Base-by-base conservation (phyloP, 2,113 vertebrate species). In the Tragelaphus strepsiceros region DNA sequence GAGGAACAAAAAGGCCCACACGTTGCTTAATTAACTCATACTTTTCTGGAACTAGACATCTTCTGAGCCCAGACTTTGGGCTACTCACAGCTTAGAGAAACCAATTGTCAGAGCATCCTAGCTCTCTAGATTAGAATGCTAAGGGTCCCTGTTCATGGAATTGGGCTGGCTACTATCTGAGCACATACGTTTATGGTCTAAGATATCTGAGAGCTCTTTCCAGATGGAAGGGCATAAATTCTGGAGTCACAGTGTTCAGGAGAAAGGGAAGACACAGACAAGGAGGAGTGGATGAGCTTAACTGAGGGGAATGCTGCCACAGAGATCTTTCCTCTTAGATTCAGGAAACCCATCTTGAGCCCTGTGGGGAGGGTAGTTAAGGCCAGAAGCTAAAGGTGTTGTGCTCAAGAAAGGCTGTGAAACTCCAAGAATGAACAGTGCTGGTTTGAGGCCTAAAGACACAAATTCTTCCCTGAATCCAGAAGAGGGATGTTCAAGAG, bases 1-100 rank as follows among this genome's bases (percentile, higher is more conserved):
- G 30, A 96, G 32, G 22, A 94, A 94, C 35, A 95, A 91, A 96
- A 61, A 17, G 6, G 54, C 19, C 9, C 62, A 54, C 6, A 59
- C 28, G 53, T 81, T 83, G 54, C 32, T 80, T 62, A 67, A 91
- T 78, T 90, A 95, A 91, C 49, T 17, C 22, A 85, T 2, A 26
- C 32, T 71, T 91, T 83, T 74, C 92, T 89, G 59, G 17, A 77
- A 83, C 46, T 83, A 62, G 28, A 74, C 51, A 7, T 43, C n/a
- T 83, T 53, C 0, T 43, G 82, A 82, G 43, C 43, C 87, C 2
- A 64, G 21, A 64, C 35, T 84, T 80, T 32, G 24, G n/a, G 39
- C 35, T 64, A 64, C 16, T 85, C 24, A 4, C 32, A 74, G 85
- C 5, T 39, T 58, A 24, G 22, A 94, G 17, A 51, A 43, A 11